Evolutionary conservation across 2,113 vertebrate species (phyloP).

Genomic region (Varanus komodoensis): DNA sequence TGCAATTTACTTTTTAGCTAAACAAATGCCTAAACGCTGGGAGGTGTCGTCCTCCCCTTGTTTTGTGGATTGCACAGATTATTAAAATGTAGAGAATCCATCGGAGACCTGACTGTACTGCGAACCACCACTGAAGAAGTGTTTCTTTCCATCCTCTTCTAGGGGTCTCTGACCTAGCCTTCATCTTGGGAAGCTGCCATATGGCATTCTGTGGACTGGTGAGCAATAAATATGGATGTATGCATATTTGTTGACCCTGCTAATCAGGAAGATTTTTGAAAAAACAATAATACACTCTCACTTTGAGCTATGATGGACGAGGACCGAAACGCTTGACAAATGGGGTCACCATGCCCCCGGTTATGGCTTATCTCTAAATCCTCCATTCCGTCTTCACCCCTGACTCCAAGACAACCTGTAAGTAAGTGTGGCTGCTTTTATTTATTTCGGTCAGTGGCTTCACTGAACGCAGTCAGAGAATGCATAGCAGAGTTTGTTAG

Average conservation of each 20-base stretch:
- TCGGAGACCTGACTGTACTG: neutral
- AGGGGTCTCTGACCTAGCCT: neutral
- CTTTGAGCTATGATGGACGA: neutral
- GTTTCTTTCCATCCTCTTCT: neutral
- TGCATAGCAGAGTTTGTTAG: neutral
- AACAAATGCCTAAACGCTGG: neutral
- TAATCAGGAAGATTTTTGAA: neutral
- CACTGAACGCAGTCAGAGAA: neutral
- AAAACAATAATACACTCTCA: neutral
- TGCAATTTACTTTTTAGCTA: neutral
- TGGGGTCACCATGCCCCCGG: neutral
- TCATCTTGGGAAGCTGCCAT: neutral
- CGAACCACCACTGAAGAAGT: neutral
- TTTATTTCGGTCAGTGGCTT: no score
- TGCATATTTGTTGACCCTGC: neutral
- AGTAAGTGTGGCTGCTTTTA: neutral
- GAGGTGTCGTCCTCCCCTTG: neutral
- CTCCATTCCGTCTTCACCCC: neutral
- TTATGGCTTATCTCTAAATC: neutral
- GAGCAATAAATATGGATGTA: slow-evolving; percentile 24
- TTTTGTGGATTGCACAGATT: neutral
- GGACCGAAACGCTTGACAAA: neutral
- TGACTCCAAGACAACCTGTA: neutral
- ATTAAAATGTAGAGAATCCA: neutral
- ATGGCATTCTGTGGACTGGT: neutral